phyloP scores from a whole-genome alignment of 2,888 invertebrate genomes.

The Lasioglossum leucozonium region DNA sequence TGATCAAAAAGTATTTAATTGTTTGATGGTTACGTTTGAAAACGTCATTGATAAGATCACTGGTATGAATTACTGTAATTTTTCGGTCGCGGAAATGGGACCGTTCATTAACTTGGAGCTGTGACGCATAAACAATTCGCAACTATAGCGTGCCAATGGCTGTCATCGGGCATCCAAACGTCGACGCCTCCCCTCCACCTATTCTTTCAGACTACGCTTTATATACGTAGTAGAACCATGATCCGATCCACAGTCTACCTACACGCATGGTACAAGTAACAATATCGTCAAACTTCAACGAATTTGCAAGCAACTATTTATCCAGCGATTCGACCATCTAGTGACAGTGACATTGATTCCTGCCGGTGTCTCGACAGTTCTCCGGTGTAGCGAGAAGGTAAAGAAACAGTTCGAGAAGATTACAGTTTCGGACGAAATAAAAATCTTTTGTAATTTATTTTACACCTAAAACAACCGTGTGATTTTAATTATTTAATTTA shows the following conservation, averaged over 20 bases:
- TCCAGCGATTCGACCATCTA: neutral
- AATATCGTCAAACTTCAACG: neutral
- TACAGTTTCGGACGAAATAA: too few relatives aligned
- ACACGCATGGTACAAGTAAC: neutral
- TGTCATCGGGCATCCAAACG: constrained; percentile 11
- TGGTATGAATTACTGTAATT: neutral
- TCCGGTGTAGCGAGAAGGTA: constrained; percentile 5
- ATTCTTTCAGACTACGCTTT: constrained; percentile 12
- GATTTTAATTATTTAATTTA: neutral
- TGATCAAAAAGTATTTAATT: neutral
- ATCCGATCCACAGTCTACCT: neutral
- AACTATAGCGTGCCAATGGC: constrained; percentile 2
- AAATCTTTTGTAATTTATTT: neutral
- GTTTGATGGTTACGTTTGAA: neutral
- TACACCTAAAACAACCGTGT: neutral
- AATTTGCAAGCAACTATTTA: neutral
- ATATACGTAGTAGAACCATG: constrained; percentile 6
- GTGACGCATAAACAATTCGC: neutral
- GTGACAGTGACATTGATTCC: neutral
- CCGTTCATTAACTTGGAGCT: neutral
- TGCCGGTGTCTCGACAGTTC: neutral
- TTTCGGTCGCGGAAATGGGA: neutral
- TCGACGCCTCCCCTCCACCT: constrained; percentile 1
- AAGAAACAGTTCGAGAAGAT: neutral
- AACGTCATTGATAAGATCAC: neutral